Evolutionary conservation across 2,113 vertebrate genomes (phyloP).

Genomic region (Amazona vittata): DNA sequence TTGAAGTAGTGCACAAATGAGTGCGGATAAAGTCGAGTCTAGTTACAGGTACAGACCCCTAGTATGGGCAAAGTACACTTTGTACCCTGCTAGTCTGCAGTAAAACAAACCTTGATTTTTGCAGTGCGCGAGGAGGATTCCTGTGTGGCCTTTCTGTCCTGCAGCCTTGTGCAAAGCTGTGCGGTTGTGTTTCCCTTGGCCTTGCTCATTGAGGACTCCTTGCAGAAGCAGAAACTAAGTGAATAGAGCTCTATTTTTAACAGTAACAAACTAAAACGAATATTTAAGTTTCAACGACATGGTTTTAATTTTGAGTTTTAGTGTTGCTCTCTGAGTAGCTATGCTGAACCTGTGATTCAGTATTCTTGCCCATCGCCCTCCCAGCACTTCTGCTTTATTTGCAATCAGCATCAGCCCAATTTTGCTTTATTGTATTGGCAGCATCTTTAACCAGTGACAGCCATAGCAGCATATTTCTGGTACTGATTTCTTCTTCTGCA

Average conservation of each 20-base stretch:
- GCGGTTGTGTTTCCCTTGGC: not conserved
- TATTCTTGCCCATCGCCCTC: not conserved
- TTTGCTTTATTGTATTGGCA: not conserved
- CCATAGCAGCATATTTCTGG: not conserved
- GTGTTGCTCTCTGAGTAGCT: not conserved
- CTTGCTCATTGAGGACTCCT: not conserved
- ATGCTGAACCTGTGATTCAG: not conserved
- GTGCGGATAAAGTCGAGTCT: not conserved
- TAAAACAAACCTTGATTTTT: not conserved
- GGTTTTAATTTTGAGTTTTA: not conserved
- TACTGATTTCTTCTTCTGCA: not conserved
- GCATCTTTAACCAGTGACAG: not conserved
- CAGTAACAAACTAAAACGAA: not conserved
- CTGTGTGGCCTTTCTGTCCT: not conserved
- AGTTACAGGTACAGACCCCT: too few relatives aligned
- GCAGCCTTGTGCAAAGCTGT: fast-evolving
- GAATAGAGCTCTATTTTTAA: not conserved
- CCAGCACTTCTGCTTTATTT: not conserved
- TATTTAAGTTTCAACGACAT: not conserved
- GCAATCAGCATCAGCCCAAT: not conserved
- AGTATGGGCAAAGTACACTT: not conserved
- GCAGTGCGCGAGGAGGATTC: not conserved
- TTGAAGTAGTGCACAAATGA: not conserved
- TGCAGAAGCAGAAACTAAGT: not conserved
- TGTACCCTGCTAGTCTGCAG: fast-evolving